Base-by-base conservation (phyloP, 2,888 invertebrate genomes). In the Hemicrepidius hirtus region DNA sequence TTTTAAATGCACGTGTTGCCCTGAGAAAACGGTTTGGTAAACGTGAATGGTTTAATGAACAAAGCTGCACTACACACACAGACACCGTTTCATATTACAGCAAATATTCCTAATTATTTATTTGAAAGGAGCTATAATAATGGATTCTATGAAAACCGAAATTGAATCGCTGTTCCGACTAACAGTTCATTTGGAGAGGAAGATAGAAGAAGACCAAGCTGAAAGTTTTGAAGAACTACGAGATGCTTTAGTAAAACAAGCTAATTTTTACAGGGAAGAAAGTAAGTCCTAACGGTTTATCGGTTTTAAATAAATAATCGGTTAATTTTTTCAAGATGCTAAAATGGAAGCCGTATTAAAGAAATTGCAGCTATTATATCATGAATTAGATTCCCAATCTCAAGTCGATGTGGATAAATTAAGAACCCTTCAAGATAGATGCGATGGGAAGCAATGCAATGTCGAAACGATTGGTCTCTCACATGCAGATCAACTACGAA, bases 401-500 rank as follows among this genome's bases (percentile, higher is more conserved):
- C 65, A 65, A 37, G 76, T 71, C 21, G 64, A 78, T 50, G 49
- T 80, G n/a, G 64, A 78, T 13, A 75, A 78, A 69, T 59, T 81
- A 18, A 62, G 64, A 16, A 40, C 71, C 12, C 40, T 74, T 28
- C 78, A 77, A 64, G 75, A 76, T 46, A 75, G 75, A 60, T 76
- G 72, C 28, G 68, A 75, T 7, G 69, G 68, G n/a, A 75, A 72
- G 40, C 73, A 78, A 5, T 75, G 77, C 16, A 73, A 62, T 62
- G 57, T 69, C 18, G 73, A 75, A 50, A 68, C 79, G 16, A 64
- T 79, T 40, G 72, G 71, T 21, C 73, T 81, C 66, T 78, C 82
- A 10, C 76, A 81, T 60, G 75, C 80, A 5, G 79, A 83, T 4
- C 79, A 75, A 49, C 65, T 81, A 44, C 77, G 79, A 18, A 81